Base-by-base conservation (phyloP, 2,888 invertebrate genomes). In the Orgyia antiqua region DNA sequence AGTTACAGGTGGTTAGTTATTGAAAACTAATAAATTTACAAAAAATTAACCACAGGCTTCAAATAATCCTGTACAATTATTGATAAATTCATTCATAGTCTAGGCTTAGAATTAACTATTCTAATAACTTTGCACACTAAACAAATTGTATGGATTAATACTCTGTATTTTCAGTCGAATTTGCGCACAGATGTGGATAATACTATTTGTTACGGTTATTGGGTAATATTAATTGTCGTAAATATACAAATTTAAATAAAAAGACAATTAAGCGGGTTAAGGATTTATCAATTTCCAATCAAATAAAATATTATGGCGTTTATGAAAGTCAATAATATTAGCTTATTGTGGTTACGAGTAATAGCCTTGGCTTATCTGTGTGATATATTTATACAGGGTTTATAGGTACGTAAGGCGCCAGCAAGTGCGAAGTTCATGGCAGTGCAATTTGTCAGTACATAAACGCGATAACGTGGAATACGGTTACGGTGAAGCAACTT, bases 281-380 rank as follows among this genome's bases (percentile, higher is more conserved):
- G 9, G 10, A 9, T 11, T 23, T 10, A 23, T 10, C 20, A 3
- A n/a, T 20, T 3, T n/a, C 3, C 4, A 20, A 20, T 20, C 5
- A 20, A 20, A 9, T 20, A 19, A 33, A 29, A 26, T 29, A 26
- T 26, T 12, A 8, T 7, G 17, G 12, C 13, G 23, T 13, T 48
- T 42, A 45, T 39, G 44, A 51, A 47, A 47, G 41, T 49, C 49
- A 46, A 49, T 51, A 50, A 42, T 50, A n/a, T n/a, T n/a, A 45
- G 34, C 33, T 50, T 51, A 51, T 47, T 46, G 11, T 28, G 43
- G 36, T 32, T 24, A 36, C 10, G 44, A 33, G 41, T 49, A 45
- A 40, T 42, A 39, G 34, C 36, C 40, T 47, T 27, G 23, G 27
- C 32, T 51, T 58, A 59, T 59, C 59, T 52, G 2, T 24, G 39